These are phyloP conservation scores for Carlito syrichta DNA, from an alignment of 2,113 vertebrate species.

Conservation along the genomic window DNA sequence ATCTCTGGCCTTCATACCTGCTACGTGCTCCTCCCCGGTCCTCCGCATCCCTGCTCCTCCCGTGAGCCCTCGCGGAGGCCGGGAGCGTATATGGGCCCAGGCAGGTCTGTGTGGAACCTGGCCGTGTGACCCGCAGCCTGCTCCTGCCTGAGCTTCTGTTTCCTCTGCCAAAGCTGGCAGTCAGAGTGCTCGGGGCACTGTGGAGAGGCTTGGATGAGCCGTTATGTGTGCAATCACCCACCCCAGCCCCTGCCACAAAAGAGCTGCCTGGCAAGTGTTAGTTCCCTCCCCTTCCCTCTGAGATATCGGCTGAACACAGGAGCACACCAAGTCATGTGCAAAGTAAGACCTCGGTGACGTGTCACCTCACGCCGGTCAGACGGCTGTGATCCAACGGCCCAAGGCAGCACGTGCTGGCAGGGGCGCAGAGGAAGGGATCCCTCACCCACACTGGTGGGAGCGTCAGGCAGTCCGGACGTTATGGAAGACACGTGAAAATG, in stretches of 20 bases:
- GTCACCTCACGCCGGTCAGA: neutral
- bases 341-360: neutral
- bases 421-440: no score
- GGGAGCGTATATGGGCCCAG: rapidly evolving
- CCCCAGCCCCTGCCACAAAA: neutral
- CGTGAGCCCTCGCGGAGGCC: neutral
- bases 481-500: neutral
- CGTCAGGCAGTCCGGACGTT: neutral
- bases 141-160: neutral
- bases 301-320: neutral
- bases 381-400: neutral
- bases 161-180: neutral
- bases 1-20: neutral
- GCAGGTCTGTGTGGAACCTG: neutral
- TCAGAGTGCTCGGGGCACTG: no score
- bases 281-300: neutral
- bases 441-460: neutral
- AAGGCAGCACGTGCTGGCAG: no score
- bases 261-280: neutral
- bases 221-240: neutral
- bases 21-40: neutral
- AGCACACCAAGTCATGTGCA: neutral
- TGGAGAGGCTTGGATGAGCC: neutral
- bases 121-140: neutral
- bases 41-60: neutral